Base-by-base conservation (phyloP, 64 coral and sea anemone genomes). In the Montipora cactus region DNA sequence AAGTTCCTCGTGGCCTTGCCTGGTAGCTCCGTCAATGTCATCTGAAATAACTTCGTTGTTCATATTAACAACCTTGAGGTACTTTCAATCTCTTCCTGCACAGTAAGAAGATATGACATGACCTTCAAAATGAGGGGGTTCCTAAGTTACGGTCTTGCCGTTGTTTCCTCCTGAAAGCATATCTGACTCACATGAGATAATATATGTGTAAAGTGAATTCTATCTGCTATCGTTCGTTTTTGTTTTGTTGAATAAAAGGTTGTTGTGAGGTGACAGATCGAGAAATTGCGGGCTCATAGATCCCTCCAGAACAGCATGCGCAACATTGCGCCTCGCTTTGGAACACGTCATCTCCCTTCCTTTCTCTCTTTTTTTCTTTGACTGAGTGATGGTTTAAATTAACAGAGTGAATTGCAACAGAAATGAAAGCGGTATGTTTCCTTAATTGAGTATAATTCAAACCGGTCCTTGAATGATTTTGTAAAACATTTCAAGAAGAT, bases 281-380 rank as follows among this genome's bases (percentile, higher is more conserved):
- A 5, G 6, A 50, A 77, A 7, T 69, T 37, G 58, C 16, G 16
- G 68, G 57, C 47, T 84, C 90, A 22, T 10, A 8, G 21, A 47
- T 18, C 13, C 67, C 19, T 4, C 37, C 72, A 89, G 46, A 9
- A 22, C 67, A 48, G 51, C 90, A 92, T 97, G 96, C 96, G 88
- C 59, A 45, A 5, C 16, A n/a, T 3, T 57, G 12, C 52, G 93
- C 93, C 93, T 95, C 93, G 88, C 59, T 95, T 92, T 92, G 37
- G 78, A 94, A 97, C 96, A 97, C 96, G 93, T 97, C 96, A 97
- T 89, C 92, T 50, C 19, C 19, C 5, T 64, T 88, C 71, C 88
- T 79, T 97, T 79, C 88, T 79, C 91, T 85, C 80, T 81, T 81
- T 88, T 49, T 91, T 44, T n/a, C 59, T 72, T 44, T n/a, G 58